These are phyloP conservation scores for Trachymyrmex cornetzi DNA, from an alignment of 1,140 invertebrate species.

Conservation along the genomic window DNA sequence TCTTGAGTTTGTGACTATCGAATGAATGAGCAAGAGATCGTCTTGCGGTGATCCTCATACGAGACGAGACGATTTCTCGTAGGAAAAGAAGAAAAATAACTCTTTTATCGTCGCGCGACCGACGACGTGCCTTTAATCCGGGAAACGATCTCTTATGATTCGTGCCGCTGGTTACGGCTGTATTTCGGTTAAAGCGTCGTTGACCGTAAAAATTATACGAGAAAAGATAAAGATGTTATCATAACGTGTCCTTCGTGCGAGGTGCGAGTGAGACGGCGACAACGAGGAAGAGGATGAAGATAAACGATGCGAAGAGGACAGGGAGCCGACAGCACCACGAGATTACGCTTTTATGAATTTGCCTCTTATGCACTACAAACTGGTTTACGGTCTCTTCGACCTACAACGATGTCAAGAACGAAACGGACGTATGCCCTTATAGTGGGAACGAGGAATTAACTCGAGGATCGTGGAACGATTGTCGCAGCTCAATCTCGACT, in stretches of 20 bases:
- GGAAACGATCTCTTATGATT: slow-evolving; percentile 81
- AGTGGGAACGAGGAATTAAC: slow-evolving; percentile 44
- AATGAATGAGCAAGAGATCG: slow-evolving; percentile 5
- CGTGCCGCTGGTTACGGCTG: slow-evolving; percentile 78
- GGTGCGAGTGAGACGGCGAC: slow-evolving; percentile 58
- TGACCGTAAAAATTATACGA: slow-evolving; percentile 82
- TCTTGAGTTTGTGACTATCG: slow-evolving; percentile 45
- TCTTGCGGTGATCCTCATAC: slow-evolving; percentile 6
- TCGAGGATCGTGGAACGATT: slow-evolving; percentile 17
- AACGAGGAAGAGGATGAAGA: background rate
- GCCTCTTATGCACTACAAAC: slow-evolving; percentile 80
- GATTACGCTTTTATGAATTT: slow-evolving; percentile 84
- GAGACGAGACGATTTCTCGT: background rate
- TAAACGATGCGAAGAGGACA: background rate
- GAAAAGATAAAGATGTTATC: slow-evolving; percentile 84
- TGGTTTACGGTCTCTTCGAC: slow-evolving; percentile 74
- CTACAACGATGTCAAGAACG: slow-evolving; percentile 40
- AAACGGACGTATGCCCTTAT: background rate
- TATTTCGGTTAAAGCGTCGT: slow-evolving; percentile 80
- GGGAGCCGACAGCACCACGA: slow-evolving; percentile 76
- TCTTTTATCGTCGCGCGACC: slow-evolving; percentile 70
- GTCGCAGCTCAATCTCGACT: slow-evolving; percentile 9
- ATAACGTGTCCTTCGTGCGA: slow-evolving; percentile 74
- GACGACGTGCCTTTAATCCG: slow-evolving; percentile 72
- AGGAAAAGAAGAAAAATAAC: slow-evolving; percentile 67